phyloP scores from a whole-genome alignment of 2,797 vertebrate species.

The Clarias platycephalus region DNA sequence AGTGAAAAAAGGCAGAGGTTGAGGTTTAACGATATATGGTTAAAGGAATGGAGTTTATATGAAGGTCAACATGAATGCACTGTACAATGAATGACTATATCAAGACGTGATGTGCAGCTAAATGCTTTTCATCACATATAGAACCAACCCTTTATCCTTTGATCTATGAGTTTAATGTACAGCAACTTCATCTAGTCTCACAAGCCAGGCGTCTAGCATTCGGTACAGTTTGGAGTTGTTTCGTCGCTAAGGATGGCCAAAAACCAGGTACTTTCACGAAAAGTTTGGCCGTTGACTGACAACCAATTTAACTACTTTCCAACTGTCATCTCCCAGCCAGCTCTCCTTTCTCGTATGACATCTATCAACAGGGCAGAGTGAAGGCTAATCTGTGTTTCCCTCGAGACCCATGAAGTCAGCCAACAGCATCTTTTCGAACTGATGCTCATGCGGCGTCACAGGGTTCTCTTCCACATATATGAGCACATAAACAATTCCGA shows the following conservation, averaged over 20 bases:
- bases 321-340: not conserved
- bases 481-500: not conserved
- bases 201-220: no score
- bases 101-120: not conserved
- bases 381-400: not conserved
- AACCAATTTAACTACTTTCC: not conserved
- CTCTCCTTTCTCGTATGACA: not conserved
- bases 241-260: not conserved
- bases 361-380: not conserved
- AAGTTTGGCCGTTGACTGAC: not conserved
- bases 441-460: not conserved
- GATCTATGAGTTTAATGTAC: not conserved
- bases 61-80: not conserved
- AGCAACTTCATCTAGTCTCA: not conserved
- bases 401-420: not conserved
- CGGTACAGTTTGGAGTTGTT: not conserved
- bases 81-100: not conserved
- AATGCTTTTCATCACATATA: not conserved
- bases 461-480: not conserved
- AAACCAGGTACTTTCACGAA: not conserved
- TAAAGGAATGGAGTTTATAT: not conserved
- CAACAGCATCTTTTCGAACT: not conserved
- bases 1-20: not conserved
- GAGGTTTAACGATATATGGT: constrained; percentile 6
- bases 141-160: not conserved